Evolutionary conservation across 1,140 invertebrate genomes (phyloP), one percentile per base, ranked within the genome.

Genomic region (Branchinecta lynchi): DNA sequence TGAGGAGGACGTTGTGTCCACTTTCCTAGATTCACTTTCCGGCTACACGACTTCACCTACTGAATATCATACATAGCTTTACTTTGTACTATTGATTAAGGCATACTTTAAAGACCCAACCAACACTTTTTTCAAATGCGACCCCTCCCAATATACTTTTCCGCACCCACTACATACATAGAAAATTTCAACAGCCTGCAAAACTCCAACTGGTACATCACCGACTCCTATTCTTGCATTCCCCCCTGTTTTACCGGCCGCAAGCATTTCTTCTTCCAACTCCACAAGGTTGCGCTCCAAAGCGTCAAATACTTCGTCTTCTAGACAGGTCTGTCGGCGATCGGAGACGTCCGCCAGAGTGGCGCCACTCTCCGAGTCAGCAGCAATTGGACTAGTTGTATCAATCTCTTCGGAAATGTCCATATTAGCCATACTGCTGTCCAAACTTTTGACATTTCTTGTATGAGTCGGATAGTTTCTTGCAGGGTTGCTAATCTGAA

Each of bases 81-180:
- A 32, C 5, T 32, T 32, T 32, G 32, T 32, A 32, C 32, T 32
- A 32, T 60, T 60, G 12, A 60, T 60, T 60, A 60, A 20, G 6
- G 51, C 51, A 60, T 15, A 60, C 6, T 60, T 60, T 20, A 60
- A 60, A 60, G 12, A 60, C 17, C 51, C 51, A 15, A 15, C 12
- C 12, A 60, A 20, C 12, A 60, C 51, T 60, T 60, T 60, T 20
- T 60, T 20, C 51, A 20, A 12, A 60, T 60, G 51, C 12, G 51
- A 60, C 17, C 51, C 51, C 17, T 60, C 51, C 51, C 51, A 60
- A 20, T 60, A 60, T 60, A 60, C 51, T 60, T 60, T 60, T 20
- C 51, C 51, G 51, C 51, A 60, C 12, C 17, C 51, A 60, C 1
- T 60, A 60, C 51, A 60, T 15, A 60, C 51, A 60, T 60, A 60